Conservation (phyloP, 2,888 invertebrate species). For the Eulithis prunata region DNA sequence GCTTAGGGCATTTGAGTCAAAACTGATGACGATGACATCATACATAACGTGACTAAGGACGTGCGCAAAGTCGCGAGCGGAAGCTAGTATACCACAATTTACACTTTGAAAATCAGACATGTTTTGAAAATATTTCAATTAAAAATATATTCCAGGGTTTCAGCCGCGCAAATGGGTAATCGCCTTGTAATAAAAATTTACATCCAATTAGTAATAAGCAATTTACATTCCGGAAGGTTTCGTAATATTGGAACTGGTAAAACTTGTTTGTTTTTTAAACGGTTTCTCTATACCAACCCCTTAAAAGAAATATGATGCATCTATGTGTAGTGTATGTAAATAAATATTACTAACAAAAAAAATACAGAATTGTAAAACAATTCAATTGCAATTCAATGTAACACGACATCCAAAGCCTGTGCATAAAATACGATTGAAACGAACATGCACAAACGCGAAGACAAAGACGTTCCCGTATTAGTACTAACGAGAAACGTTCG, state of each 20-base stretch:
- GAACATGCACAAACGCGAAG: constrained; percentile 11
- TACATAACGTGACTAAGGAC: too few species aligned
- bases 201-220: not conserved
- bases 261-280: not conserved
- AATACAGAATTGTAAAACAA: constrained; percentile 7
- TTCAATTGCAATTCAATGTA: constrained; percentile 18
- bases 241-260: not conserved
- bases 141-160: not conserved
- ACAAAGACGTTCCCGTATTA: constrained; percentile 25
- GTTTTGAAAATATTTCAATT: not conserved
- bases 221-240: not conserved
- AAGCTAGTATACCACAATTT: too few species aligned
- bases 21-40: too few species aligned
- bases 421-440: constrained; percentile 28
- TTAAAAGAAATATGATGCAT: too few species aligned
- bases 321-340: too few species aligned
- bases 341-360: too few species aligned
- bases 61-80: too few species aligned
- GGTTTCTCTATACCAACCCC: not conserved
- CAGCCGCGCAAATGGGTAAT: not conserved
- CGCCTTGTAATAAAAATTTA: not conserved
- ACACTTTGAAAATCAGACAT: not conserved
- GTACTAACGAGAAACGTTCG: constrained; percentile 23
- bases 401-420: constrained; percentile 5
- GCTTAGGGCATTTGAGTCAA: too few species aligned